Evolutionary conservation across 2,113 vertebrate species (phyloP).

Genomic region (Progne subis): DNA sequence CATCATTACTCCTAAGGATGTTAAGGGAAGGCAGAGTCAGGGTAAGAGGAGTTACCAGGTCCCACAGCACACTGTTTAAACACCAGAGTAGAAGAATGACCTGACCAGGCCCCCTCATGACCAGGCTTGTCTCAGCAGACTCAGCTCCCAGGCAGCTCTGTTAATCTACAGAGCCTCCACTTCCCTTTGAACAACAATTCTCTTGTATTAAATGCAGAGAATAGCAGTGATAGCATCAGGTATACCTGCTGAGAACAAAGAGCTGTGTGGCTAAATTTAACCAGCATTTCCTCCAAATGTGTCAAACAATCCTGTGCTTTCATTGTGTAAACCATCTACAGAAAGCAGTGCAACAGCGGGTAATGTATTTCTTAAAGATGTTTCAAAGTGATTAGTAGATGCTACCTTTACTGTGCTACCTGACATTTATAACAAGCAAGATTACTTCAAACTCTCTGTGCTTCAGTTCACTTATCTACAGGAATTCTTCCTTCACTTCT

Average conservation of each 20-base stretch:
- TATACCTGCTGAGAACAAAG: neutral
- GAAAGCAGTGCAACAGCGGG: neutral
- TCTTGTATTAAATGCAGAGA: neutral
- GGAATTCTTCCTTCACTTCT: neutral
- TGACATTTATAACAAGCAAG: neutral
- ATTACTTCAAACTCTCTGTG: neutral
- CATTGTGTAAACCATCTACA: neutral
- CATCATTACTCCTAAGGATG: neutral
- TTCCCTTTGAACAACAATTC: neutral
- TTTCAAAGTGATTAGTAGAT: neutral
- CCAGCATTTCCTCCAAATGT: neutral
- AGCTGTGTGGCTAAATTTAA: neutral
- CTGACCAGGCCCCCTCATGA: neutral
- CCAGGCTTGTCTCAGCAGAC: neutral
- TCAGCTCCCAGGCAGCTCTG: neutral
- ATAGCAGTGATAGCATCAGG: neutral
- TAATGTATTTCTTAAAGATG: neutral
- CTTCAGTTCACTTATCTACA: neutral
- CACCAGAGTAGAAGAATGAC: neutral
- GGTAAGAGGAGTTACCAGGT: neutral
- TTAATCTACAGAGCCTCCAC: neutral
- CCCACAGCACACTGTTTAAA: neutral
- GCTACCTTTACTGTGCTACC: neutral
- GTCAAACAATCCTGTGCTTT: neutral
- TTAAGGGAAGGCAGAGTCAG: neutral